Evolutionary conservation across 2,797 vertebrate species (phyloP).

Genomic region (Helostoma temminkii): DNA sequence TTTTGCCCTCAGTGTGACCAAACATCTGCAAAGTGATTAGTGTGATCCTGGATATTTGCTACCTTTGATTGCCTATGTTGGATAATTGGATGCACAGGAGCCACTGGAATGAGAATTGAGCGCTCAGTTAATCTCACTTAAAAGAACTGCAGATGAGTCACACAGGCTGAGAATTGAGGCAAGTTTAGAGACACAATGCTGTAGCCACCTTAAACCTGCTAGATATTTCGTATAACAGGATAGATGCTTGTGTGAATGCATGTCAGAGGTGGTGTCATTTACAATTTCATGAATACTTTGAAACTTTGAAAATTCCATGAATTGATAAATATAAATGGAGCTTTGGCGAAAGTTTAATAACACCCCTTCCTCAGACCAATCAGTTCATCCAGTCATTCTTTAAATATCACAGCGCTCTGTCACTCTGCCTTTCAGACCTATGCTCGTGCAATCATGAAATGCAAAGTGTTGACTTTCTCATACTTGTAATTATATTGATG

Average conservation of each 20-base stretch:
- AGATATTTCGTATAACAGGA: constrained; percentile 6
- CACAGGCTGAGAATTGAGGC: constrained; percentile 25
- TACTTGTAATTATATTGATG: too few species aligned
- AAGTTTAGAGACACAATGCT: constrained; percentile 22
- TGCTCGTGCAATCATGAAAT: too few species aligned
- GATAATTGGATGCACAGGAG: constrained; percentile 55
- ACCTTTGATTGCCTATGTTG: constrained; percentile 50
- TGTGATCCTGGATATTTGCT: constrained; percentile 47
- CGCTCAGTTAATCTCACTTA: constrained; percentile 66
- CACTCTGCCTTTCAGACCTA: too few species aligned
- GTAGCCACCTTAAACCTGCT: constrained; percentile 38
- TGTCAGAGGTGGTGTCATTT: not conserved
- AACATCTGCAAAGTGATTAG: constrained; percentile 48
- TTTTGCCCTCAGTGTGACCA: constrained; percentile 6
- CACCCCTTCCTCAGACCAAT: too few species aligned
- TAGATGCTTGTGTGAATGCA: not conserved
- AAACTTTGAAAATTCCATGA: too few species aligned
- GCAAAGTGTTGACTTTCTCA: too few species aligned
- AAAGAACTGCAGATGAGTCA: constrained; percentile 58
- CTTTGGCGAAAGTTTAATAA: too few species aligned
- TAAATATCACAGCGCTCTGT: too few species aligned
- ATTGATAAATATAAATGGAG: too few species aligned
- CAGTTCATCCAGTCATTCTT: too few species aligned
- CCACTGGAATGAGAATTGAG: constrained; percentile 51
- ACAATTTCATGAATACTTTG: not conserved